phyloP scores from a whole-genome alignment of 92 coral and sea anemone species.

The Palythoa grandiflora region DNA sequence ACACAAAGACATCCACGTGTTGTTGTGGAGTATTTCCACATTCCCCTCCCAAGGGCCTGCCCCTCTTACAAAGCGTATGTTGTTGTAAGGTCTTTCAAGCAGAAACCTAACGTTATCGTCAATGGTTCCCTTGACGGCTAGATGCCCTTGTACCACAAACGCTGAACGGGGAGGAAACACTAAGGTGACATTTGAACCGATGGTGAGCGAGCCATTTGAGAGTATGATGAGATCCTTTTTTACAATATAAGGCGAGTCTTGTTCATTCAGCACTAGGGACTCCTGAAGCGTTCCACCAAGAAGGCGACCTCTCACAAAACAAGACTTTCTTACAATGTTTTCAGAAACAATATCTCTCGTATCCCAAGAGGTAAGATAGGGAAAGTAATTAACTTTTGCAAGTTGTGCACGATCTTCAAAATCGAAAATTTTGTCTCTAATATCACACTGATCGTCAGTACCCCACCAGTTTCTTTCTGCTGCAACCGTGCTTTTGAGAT shows the following conservation, averaged over 20 bases:
- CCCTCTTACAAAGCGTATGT: slow-evolving; percentile 60
- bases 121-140: slow-evolving; percentile 50
- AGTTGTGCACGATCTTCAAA: not conserved
- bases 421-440: slow-evolving; percentile 70
- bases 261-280: slow-evolving; percentile 38
- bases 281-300: slow-evolving; percentile 22
- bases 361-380: no score
- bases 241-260: slow-evolving; percentile 64
- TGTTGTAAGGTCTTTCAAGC: not conserved
- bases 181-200: slow-evolving; percentile 61
- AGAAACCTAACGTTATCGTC: slow-evolving; percentile 47
- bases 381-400: no score
- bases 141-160: slow-evolving; percentile 68
- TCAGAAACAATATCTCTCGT: no score
- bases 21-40: slow-evolving; percentile 54
- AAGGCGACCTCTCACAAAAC: slow-evolving; percentile 66
- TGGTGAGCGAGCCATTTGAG: slow-evolving; percentile 62
- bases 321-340: slow-evolving; percentile 19
- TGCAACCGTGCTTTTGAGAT: slow-evolving; percentile 57
- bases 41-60: slow-evolving; percentile 73
- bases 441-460: slow-evolving; percentile 48
- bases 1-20: slow-evolving; percentile 68
- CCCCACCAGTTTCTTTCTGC: slow-evolving; percentile 50
- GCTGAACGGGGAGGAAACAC: slow-evolving; percentile 67
- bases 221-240: slow-evolving; percentile 67